Conservation (phyloP, 1,140 invertebrate genomes). For the Hestina assimilis region DNA sequence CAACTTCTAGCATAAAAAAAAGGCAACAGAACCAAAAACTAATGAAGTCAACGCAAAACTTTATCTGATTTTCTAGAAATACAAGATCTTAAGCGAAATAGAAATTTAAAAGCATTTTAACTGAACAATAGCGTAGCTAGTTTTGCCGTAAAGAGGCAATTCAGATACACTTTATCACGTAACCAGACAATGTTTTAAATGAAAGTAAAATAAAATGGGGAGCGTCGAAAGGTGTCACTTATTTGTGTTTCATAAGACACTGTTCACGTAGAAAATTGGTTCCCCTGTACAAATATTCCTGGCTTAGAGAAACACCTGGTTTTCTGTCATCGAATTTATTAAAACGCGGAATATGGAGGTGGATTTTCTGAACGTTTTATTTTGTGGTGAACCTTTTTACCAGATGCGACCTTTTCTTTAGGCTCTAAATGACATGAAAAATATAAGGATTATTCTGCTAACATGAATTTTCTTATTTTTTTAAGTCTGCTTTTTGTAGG, state of each 20-base stretch:
- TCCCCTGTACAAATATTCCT: slow-evolving; percentile 14
- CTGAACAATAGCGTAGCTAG: slow-evolving; percentile 1
- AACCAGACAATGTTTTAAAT: slow-evolving; percentile 3
- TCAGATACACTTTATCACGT: slow-evolving; percentile 1
- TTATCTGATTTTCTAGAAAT: neutral
- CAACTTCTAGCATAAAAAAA: too few species aligned
- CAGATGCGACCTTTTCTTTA: slow-evolving; percentile 11
- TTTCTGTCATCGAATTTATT: slow-evolving; percentile 29
- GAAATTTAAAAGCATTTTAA: neutral
- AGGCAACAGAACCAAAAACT: too few species aligned
- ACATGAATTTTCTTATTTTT: slow-evolving; percentile 9
- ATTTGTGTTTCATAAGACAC: slow-evolving; percentile 11
- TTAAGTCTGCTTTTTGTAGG: neutral
- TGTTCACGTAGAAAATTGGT: slow-evolving; percentile 17
- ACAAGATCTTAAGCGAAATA: neutral
- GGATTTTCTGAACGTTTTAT: slow-evolving; percentile 8
- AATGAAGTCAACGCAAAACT: too few species aligned
- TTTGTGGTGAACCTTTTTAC: slow-evolving; percentile 9
- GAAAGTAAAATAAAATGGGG: slow-evolving; percentile 1
- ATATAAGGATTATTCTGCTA: slow-evolving; percentile 3
- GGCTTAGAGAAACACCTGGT: slow-evolving; percentile 21
- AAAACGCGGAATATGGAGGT: slow-evolving; percentile 10
- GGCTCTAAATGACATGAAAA: slow-evolving; percentile 15
- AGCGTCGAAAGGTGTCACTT: neutral
- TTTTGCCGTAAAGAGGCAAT: slow-evolving; percentile 1